Evolutionary conservation across 1,140 invertebrate species (phyloP).

Genomic region (Paramacrobiotus metropolitanus): DNA sequence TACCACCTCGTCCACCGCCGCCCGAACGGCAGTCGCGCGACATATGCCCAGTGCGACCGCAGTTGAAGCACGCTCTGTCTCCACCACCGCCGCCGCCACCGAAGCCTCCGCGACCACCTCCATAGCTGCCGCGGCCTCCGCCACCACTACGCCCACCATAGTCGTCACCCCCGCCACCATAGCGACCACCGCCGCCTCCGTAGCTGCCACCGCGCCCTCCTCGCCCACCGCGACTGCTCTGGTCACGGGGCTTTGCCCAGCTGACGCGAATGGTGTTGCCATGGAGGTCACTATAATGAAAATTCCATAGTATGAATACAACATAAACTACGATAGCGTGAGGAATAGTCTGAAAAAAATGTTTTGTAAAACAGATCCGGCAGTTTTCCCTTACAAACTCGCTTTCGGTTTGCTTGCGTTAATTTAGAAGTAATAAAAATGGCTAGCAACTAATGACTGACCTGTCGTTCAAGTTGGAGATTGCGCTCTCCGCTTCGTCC

Average conservation of each 20-base stretch:
- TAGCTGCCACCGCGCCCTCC: not conserved
- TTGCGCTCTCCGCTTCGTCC: not conserved
- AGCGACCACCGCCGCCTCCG: not conserved
- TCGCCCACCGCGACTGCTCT: not conserved
- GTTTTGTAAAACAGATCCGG: too few species aligned
- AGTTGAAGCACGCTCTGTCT: not conserved
- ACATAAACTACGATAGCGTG: not conserved
- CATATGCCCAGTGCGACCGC: not conserved
- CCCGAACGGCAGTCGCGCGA: constrained; percentile 1
- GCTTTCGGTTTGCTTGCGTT: too few species aligned
- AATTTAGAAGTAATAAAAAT: too few species aligned
- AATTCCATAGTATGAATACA: not conserved
- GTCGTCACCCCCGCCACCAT: not conserved
- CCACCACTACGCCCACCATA: not conserved
- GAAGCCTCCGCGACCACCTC: not conserved
- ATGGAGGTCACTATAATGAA: not conserved
- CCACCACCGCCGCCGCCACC: not conserved
- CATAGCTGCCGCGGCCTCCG: not conserved
- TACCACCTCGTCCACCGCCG: not conserved
- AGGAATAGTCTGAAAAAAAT: too few species aligned
- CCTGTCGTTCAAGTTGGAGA: constrained; percentile 1
- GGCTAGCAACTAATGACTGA: too few species aligned
- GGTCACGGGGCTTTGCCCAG: not conserved
- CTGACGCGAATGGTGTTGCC: not conserved
- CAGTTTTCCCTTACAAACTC: too few species aligned